These are phyloP conservation scores for Enteromius trimaculatus DNA, from an alignment of 2,797 vertebrate genomes.

Conservation along the genomic window DNA sequence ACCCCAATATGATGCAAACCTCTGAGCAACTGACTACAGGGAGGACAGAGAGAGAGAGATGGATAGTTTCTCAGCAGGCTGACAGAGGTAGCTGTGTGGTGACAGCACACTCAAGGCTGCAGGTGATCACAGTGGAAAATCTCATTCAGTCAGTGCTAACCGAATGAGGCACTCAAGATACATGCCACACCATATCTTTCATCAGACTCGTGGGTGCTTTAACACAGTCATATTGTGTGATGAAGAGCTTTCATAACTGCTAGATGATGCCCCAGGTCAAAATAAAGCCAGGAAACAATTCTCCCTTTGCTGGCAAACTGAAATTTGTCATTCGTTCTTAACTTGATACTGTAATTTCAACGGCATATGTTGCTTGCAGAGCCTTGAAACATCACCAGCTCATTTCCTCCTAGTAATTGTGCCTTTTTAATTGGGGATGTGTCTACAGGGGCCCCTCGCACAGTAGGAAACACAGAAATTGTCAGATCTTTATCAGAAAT, in stretches of 20 bases:
- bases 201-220: conserved; percentile 9
- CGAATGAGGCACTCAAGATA: neutral
- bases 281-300: neutral
- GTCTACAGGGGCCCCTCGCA: conserved; percentile 18
- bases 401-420: conserved; percentile 44
- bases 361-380: neutral
- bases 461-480: conserved; percentile 38
- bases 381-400: conserved; percentile 9
- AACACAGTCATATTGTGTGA: conserved; percentile 27
- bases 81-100: conserved; percentile 60
- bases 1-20: conserved; percentile 39
- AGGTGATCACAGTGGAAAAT: conserved; percentile 44
- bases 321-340: neutral
- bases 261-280: conserved; percentile 9
- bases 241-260: conserved; percentile 20
- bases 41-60: conserved; percentile 26
- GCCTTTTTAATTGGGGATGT: conserved; percentile 49
- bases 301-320: neutral
- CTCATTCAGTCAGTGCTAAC: conserved; percentile 26
- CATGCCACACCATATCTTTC: conserved; percentile 21
- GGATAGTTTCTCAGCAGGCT: conserved; percentile 52
- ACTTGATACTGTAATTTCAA: conserved; percentile 6
- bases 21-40: conserved; percentile 42
- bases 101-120: conserved; percentile 49
- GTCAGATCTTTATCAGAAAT: conserved; percentile 49